A percentile compares a stretch with the other conserved stretches of the same genome.
Conservation (phyloP, 1,140 invertebrate species). For the Tribolium madens region DNA sequence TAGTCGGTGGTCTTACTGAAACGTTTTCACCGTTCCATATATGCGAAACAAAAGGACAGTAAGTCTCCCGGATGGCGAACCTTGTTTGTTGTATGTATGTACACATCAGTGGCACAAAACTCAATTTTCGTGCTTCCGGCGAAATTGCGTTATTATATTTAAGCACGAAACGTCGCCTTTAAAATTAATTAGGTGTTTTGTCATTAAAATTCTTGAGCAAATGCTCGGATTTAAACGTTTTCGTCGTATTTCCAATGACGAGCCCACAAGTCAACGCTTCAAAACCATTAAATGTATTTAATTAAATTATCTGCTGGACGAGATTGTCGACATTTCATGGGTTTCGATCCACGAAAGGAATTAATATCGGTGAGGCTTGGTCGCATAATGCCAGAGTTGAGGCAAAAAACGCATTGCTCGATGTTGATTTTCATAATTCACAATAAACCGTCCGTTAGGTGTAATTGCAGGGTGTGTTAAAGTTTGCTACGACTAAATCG, state of each 20-base stretch:
- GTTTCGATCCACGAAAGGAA: neutral
- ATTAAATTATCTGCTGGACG: constrained; percentile 16
- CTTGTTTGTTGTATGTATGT: constrained; percentile 8
- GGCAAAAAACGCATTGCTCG: neutral
- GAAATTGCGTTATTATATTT: constrained; percentile 15
- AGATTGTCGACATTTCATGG: constrained; percentile 21
- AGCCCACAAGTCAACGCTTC: constrained; percentile 12
- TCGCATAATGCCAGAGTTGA: neutral
- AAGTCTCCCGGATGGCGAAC: constrained; percentile 11
- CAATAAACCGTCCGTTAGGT: constrained; percentile 9
- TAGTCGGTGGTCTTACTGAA: constrained; percentile 8
- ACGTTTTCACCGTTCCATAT: constrained; percentile 11
- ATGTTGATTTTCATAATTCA: constrained; percentile 27
- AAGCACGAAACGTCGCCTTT: constrained; percentile 20
- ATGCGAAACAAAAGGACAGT: constrained; percentile 12
- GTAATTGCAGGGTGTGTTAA: constrained; percentile 1
- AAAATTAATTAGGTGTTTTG: constrained; percentile 38
- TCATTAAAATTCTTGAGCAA: constrained; percentile 15
- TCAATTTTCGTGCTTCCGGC: constrained; percentile 10
- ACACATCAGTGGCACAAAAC: constrained; percentile 16
- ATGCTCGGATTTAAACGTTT: neutral
- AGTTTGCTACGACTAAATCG: neutral
- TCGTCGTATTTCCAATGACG: neutral
- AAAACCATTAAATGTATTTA: neutral
- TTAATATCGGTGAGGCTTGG: constrained; percentile 8